These are phyloP conservation scores for Palythoa grandiflora DNA, from an alignment of 92 coral and sea anemone species.

Conservation along the genomic window DNA sequence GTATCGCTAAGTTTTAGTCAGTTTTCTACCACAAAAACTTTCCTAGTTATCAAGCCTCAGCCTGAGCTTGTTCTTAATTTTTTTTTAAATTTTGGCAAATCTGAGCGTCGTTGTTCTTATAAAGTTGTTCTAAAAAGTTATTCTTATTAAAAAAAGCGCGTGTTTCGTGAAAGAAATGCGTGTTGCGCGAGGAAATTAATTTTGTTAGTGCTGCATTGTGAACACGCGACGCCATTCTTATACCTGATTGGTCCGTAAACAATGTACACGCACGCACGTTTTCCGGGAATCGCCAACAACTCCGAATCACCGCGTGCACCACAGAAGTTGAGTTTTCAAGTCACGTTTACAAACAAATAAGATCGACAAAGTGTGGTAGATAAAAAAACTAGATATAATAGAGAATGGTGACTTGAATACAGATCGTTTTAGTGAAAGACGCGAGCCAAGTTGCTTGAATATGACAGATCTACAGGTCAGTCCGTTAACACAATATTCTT, in stretches of 20 bases:
- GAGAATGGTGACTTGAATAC: not conserved
- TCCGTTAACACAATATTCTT: not conserved
- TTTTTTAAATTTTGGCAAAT: no score
- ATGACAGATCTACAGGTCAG: not conserved
- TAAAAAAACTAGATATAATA: not conserved
- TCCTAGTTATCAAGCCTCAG: no score
- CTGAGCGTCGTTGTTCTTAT: no score
- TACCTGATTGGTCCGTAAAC: conserved; percentile 23
- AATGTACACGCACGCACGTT: not conserved
- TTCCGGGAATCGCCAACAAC: not conserved
- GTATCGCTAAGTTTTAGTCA: no score
- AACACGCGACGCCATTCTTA: not conserved
- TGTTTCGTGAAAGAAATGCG: no score
- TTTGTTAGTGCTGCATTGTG: no score
- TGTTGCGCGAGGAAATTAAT: no score
- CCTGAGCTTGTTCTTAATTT: no score
- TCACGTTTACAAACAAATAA: conserved; percentile 8
- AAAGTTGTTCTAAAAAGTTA: no score
- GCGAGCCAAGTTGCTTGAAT: not conserved
- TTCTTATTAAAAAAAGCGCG: no score
- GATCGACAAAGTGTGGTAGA: not conserved
- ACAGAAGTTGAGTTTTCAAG: not conserved
- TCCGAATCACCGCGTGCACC: not conserved
- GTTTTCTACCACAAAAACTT: no score
- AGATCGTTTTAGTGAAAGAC: not conserved